Evolutionary conservation across 2,113 vertebrate species (phyloP).

Genomic region (Stegastes partitus): DNA sequence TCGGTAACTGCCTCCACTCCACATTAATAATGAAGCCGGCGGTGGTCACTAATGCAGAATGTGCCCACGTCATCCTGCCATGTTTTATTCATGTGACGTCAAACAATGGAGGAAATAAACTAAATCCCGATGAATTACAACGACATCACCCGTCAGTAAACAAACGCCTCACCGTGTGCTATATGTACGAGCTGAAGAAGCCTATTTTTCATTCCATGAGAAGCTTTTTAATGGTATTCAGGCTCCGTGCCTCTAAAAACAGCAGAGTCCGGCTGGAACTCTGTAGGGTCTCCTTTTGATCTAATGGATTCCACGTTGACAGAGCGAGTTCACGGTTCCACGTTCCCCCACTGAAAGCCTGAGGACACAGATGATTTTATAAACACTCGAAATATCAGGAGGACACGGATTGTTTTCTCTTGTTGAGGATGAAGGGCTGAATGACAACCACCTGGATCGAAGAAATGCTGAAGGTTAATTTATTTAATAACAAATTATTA

Average conservation of each 20-base stretch:
- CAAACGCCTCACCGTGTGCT: background rate
- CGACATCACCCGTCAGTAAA: background rate
- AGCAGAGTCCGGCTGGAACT: background rate
- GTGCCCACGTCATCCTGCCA: slow-evolving; percentile 4
- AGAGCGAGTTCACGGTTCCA: background rate
- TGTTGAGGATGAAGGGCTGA: background rate
- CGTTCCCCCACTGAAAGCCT: no score
- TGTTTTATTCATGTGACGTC: slow-evolving; percentile 57
- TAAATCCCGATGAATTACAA: background rate
- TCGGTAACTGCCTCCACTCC: slow-evolving; percentile 14
- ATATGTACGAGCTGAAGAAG: background rate
- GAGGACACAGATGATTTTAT: slow-evolving; percentile 22
- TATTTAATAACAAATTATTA: background rate
- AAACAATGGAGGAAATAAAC: slow-evolving; percentile 1
- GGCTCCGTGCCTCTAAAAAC: background rate
- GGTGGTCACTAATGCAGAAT: slow-evolving; percentile 42
- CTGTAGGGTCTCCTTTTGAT: background rate
- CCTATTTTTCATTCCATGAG: background rate
- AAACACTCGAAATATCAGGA: slow-evolving; percentile 1
- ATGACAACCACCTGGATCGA: background rate
- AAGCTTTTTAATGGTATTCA: background rate
- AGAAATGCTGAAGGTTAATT: background rate
- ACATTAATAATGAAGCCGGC: slow-evolving; percentile 67
- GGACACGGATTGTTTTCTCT: background rate
- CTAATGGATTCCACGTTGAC: slow-evolving; percentile 8